Conservation (phyloP, 1,140 invertebrate genomes). For the Leguminivora glycinivorella region DNA sequence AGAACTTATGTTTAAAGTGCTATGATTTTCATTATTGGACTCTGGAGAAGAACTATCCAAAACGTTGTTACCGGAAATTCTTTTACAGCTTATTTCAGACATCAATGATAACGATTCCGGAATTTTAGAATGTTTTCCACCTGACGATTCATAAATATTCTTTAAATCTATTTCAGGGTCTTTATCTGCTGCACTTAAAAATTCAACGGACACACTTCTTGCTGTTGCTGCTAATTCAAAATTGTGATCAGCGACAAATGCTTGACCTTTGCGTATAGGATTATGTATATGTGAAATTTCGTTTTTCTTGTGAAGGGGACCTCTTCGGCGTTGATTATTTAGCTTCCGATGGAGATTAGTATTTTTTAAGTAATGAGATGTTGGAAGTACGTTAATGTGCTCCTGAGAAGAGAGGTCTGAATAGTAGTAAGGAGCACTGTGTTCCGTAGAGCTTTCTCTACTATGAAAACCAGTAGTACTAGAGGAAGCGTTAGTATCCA, state of each 20-base stretch:
- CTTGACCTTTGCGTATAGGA: conserved; percentile 81
- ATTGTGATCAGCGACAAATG: conserved; percentile 63
- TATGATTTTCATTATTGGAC: conserved; percentile 41
- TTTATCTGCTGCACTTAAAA: conserved; percentile 83
- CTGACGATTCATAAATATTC: conserved; percentile 87
- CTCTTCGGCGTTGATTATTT: conserved; percentile 84
- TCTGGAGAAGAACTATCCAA: conserved; percentile 49
- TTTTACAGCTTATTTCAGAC: conserved; percentile 76
- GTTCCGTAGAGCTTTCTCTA: conserved; percentile 78
- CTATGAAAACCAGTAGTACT: conserved; percentile 71
- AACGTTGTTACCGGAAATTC: conserved; percentile 55
- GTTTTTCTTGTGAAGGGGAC: conserved; percentile 82
- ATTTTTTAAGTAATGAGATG: conserved; percentile 74
- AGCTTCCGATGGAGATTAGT: conserved; percentile 77
- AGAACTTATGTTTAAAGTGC: conserved; percentile 43
- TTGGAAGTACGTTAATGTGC: conserved; percentile 71
- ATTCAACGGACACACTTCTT: conserved; percentile 83
- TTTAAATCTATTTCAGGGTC: conserved; percentile 86
- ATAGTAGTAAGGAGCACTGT: conserved; percentile 91
- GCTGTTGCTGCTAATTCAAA: conserved; percentile 82
- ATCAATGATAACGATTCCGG: conserved; percentile 75
- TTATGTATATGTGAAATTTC: conserved; percentile 90
- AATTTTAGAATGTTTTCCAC: conserved; percentile 81
- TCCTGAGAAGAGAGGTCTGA: conserved; percentile 85
- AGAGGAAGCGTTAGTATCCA: conserved; percentile 58